A percentile compares a stretch with the other conserved stretches of the same genome.
phyloP scores from a whole-genome alignment of 2,888 invertebrate genomes.

The Meteorus cinctellus region DNA sequence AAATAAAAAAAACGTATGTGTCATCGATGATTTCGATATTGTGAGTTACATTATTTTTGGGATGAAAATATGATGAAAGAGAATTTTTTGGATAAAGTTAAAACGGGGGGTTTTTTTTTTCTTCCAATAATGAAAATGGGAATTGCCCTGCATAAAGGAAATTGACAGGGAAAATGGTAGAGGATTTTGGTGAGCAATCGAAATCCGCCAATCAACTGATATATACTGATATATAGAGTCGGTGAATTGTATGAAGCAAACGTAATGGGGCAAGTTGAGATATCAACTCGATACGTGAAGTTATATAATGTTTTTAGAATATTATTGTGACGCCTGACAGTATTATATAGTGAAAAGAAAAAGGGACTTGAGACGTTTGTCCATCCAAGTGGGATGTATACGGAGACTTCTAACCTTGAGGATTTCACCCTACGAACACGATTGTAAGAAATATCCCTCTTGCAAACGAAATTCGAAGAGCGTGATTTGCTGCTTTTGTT shows the following conservation, averaged over 20 bases:
- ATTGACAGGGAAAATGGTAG: neutral
- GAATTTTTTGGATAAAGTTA: neutral
- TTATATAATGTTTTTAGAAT: conserved; percentile 12
- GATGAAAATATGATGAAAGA: conserved; percentile 1
- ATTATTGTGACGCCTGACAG: conserved; percentile 37
- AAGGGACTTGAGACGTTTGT: conserved; percentile 6
- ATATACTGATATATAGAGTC: neutral
- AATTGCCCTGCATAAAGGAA: neutral
- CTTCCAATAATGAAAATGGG: neutral
- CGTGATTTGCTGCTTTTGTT: neutral
- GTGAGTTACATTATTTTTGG: neutral
- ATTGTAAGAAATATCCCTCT: neutral
- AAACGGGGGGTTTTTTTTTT: neutral
- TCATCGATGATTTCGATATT: neutral
- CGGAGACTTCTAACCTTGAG: conserved; percentile 20
- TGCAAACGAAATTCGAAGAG: neutral
- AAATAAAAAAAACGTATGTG: neutral
- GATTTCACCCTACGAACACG: neutral
- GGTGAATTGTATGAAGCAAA: neutral
- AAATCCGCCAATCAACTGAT: neutral
- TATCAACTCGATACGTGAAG: conserved; percentile 5
- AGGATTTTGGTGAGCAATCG: neutral
- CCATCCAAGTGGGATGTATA: conserved; percentile 27
- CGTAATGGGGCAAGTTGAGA: conserved; percentile 10
- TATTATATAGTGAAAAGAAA: neutral